Base-by-base conservation (phyloP, 2,797 vertebrate species). In the Pangasius larnaudii region DNA sequence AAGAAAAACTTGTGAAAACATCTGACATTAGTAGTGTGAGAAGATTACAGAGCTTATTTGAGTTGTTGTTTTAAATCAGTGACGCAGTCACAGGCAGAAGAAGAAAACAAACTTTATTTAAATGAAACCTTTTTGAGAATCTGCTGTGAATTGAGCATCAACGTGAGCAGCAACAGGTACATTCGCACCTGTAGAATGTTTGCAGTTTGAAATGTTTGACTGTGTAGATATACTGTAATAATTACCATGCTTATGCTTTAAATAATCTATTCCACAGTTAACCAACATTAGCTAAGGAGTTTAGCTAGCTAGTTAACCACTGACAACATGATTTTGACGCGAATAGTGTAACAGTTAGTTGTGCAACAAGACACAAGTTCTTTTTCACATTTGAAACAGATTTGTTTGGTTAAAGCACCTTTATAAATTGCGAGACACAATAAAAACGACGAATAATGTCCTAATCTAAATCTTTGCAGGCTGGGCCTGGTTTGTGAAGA, bases 401-500 rank as follows among this genome's bases (percentile, higher is more conserved):
- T 65, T 5, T 67, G 0, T 36, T 33, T 67, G 1, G 5, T 5
- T 1, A 67, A 27, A 58, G 18, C 18, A 5, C 1, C 22, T 24
- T 61, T 27, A 61, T 61, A 42, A 75, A 75, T n/a, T 75, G n/a
- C 1, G 33, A 33, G 16, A 51, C 11, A 6, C 10, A 2, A 36
- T 71, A 9, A 39, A 18, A 42, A 1, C 0, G 0, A 27, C 1
- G 1, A 18, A 19, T 77, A 3, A 78, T 33, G 19, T 75, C 11
- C 14, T 51, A n/a, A 58, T 13, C n/a, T 10, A 11, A 22, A 14
- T 18, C 6, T 87, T 72, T 56, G 16, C 89, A 91, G n/a, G 46
- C 42, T 13, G 56, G 83, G 2, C 16, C 77, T 11, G 82, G 51
- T 78, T 74, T 85, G 14, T 90, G 85, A 53, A 89, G 49, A 16